Conservation (phyloP, 2,888 invertebrate species). For the Mesoligia furuncula region DNA sequence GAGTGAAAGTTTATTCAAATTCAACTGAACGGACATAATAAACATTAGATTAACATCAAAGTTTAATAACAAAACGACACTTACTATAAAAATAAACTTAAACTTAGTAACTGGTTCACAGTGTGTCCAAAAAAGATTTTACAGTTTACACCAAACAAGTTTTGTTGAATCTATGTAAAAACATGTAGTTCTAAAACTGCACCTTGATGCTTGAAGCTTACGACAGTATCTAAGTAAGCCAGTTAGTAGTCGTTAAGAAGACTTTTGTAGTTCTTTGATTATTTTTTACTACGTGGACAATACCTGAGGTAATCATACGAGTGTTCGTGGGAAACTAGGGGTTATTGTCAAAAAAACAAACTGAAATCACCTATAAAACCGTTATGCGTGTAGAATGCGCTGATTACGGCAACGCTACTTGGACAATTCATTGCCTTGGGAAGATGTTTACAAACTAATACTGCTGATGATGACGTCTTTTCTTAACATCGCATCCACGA, state of each 20-base stretch:
- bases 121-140: constrained; percentile 37
- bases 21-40: constrained; percentile 4
- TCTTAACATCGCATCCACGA: not conserved
- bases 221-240: constrained; percentile 16
- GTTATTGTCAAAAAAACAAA: not conserved
- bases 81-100: constrained; percentile 6
- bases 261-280: not conserved
- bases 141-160: constrained; percentile 45
- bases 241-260: constrained; percentile 5
- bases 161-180: constrained; percentile 32
- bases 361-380: not conserved
- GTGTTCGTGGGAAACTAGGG: too few relatives aligned
- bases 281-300: not conserved
- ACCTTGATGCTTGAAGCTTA: not conserved
- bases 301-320: not conserved
- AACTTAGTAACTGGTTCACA: constrained; percentile 24
- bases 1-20: constrained; percentile 51
- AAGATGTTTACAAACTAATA: not conserved
- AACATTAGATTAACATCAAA: constrained; percentile 14
- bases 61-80: constrained; percentile 21
- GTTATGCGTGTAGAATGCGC: too few relatives aligned
- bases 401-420: not conserved
- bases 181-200: constrained; percentile 9
- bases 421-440: not conserved
- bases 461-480: too few relatives aligned